A percentile compares a stretch with the other conserved stretches of the same genome.
Conservation (phyloP, 2,113 vertebrate genomes). For the Hippocampus comes region DNA sequence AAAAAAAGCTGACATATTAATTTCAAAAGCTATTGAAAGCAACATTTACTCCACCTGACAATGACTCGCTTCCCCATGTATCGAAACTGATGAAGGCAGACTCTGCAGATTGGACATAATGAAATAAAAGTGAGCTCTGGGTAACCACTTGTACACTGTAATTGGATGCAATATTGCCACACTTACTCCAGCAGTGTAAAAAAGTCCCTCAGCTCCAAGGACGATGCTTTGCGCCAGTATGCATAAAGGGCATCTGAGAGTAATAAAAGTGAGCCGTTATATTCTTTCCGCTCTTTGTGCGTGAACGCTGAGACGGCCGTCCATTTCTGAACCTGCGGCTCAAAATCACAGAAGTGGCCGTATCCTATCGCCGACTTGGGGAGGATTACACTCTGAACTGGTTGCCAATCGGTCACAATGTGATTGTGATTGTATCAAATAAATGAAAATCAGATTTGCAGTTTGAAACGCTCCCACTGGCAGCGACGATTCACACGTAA, state of each 20-base stretch:
- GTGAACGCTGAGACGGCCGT: neutral
- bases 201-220: conserved; percentile 92
- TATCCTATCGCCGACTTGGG: neutral
- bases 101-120: conserved; percentile 69
- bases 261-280: neutral
- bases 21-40: neutral
- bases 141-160: neutral
- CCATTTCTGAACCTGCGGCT: neutral
- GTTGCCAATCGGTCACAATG: neutral
- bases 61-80: conserved; percentile 97
- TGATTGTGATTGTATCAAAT: neutral
- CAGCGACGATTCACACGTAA: no score
- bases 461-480: neutral
- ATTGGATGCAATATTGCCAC: neutral
- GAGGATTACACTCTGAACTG: no score
- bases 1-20: neutral
- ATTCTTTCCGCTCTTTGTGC: neutral
- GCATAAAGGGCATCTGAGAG: conserved; percentile 87
- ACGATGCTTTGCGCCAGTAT: conserved; percentile 94
- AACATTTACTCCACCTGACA: conserved; percentile 81
- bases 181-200: conserved; percentile 95
- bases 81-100: conserved; percentile 95
- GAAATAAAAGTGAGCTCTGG: neutral
- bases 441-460: neutral
- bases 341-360: neutral